Percentiles rank a stretch among this genome's conserved stretches.
Conservation (phyloP, 2,113 vertebrate genomes). For the Phalacrocorax brasilianus region DNA sequence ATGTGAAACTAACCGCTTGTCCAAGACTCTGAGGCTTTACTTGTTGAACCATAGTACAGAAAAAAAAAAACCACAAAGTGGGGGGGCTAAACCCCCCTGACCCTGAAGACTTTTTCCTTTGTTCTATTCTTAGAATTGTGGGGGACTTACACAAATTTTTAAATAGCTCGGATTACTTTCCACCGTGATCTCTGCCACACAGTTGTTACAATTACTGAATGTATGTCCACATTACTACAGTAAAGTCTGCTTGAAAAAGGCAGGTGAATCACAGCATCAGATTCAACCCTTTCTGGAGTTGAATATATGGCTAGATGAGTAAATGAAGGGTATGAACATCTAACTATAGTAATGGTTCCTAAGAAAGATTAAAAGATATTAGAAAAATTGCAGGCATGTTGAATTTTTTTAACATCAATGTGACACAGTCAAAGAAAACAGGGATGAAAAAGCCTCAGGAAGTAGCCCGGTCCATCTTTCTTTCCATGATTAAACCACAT, state of each 20-base stretch:
- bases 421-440: not conserved
- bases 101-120: not conserved
- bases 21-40: not conserved
- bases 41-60: not conserved
- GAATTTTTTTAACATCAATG: not conserved
- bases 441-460: not conserved
- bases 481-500: not conserved
- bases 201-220: not conserved
- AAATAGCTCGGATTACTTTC: not conserved
- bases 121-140: not conserved
- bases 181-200: not conserved
- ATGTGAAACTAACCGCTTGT: not conserved
- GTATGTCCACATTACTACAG: not conserved
- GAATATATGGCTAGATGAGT: not conserved
- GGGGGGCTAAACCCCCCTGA: rapidly evolving
- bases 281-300: not conserved
- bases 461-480: not conserved
- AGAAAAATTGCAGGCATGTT: not conserved
- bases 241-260: not conserved
- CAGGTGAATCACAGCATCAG: not conserved
- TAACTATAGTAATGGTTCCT: not conserved
- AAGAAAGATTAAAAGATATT: not conserved
- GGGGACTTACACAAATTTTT: not conserved
- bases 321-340: not conserved
- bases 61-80: not conserved